Base-by-base conservation (phyloP, 2,113 vertebrate species). In the Eira barbara region DNA sequence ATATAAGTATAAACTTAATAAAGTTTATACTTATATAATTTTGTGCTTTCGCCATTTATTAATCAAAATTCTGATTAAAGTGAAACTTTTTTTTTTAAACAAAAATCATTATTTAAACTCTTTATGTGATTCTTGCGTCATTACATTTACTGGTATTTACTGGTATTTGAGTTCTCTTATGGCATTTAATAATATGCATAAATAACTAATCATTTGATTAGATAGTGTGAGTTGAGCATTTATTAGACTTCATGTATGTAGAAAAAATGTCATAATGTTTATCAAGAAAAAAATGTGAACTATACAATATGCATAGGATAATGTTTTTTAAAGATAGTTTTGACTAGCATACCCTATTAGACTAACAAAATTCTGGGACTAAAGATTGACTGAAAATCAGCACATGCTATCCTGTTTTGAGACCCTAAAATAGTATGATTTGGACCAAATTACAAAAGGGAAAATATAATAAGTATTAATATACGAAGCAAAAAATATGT, bases 171-270 rank as follows among this genome's bases (percentile, higher is more conserved):
- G 31, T 96, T 78, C 34, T 47, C 61, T 61, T 88, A 13, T 8
- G n/a, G 20, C 78, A 78, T 67, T 97, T 93, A 97, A 93, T 89
- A 81, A 83, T 73, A 83, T 88, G n/a, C 27, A 65, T 87, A 91
- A 79, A 29, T 67, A 82, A 94, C 1, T 92, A 63, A 74, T 61
- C 89, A 67, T 27, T 63, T 87, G 23, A 71, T 90, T 74, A 39
- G 71, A 55, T 90, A 29, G 23, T 49, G 29, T 90, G 55, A n/a
- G 2, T 74, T 67, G 59, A 69, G 4, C 36, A 65, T 78, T 63
- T 67, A 69, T 76, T 92, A 88, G 21, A 89, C 36, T 89, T 91
- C 39, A 45, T 36, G 7, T 59, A 34, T 85, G 10, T 29, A 83
- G 67, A 69, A 93, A 82, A 82, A 71, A 55, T 25, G 27, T 93